Evolutionary conservation across 2,888 invertebrate species (phyloP).

Genomic region (Plagodis pulveraria): DNA sequence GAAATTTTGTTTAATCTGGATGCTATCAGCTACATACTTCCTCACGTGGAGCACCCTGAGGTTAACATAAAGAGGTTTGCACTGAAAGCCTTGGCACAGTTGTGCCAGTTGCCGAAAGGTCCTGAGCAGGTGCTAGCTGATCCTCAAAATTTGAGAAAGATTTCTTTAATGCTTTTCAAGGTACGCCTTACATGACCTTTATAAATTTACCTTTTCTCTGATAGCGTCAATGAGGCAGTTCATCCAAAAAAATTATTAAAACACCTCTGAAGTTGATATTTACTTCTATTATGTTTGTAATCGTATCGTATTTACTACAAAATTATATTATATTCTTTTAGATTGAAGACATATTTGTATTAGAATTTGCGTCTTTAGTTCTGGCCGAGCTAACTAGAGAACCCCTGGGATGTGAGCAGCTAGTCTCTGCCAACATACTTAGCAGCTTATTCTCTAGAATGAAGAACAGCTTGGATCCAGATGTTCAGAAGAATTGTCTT

Average conservation of each 20-base stretch:
- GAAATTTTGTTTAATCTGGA: slow-evolving; percentile 59
- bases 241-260: no score
- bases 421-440: slow-evolving; percentile 72
- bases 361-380: slow-evolving; percentile 82
- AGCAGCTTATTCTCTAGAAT: slow-evolving; percentile 75
- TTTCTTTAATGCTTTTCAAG: slow-evolving; percentile 68
- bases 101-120: slow-evolving; percentile 75
- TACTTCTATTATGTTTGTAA: no score
- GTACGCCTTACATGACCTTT: slow-evolving; percentile 41
- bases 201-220: no score
- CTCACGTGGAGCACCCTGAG: slow-evolving; percentile 68
- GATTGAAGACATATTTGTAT: slow-evolving; percentile 79
- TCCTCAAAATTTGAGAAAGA: slow-evolving; percentile 66
- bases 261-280: no score
- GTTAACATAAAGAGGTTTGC: slow-evolving; percentile 78
- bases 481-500: slow-evolving; percentile 83
- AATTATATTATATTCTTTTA: slow-evolving; percentile 34
- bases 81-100: slow-evolving; percentile 79
- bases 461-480: slow-evolving; percentile 81
- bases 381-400: slow-evolving; percentile 79
- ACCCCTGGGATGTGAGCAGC: slow-evolving; percentile 74
- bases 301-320: no score
- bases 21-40: slow-evolving; percentile 66
- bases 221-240: no score
- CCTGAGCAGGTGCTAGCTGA: slow-evolving; percentile 72